Evolutionary conservation across 2,797 vertebrate genomes (phyloP), one percentile per base, ranked within the genome.

Genomic region (Tokudaia tokunoshimensis): DNA sequence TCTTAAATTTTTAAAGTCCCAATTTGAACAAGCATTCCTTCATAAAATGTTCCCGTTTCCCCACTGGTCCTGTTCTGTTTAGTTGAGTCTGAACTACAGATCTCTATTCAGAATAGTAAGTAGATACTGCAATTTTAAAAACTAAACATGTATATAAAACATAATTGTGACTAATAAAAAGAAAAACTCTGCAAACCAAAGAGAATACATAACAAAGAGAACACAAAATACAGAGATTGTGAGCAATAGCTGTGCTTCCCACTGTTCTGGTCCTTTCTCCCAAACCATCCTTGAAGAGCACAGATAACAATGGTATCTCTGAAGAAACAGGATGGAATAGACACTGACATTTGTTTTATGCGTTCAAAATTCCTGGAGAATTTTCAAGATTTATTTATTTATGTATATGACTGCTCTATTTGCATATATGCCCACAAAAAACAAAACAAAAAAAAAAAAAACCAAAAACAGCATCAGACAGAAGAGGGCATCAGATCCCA

Each of bases 11-110:
- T 67, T 14, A 24, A 96, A 94, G 86, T 34, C 50, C 57, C 24
- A 91, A 41, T 70, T 96, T 24, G 86, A 79, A 93, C 37, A 50
- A 84, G 91, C 2, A 12, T 31, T 44, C 37, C 19, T 34, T 75
- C 17, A 80, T 47, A 94, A 74, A 91, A 92, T 20, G 78, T 93
- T 84, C 70, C 29, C 82, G 26, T 89, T 93, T 57, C 15, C 59
- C 47, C 55, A 78, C 74, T 47, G 10, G 37, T 85, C 44, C 6
- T 55, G 4, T 2, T 14, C 67, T 41, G 6, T 76, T 31, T 59
- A 52, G 19, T 19, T 95, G 24, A 93, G 79, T 91, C 6, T 87
- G 61, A 96, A 83, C 86, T 63, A 50, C 13, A 96, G 29, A 47
- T 37, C 13, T 86, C 0, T 41, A 63, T 15, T 86, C 41, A 92